Base-by-base conservation (phyloP, 2,113 vertebrate genomes). In the crab-eating macaque (Macaca fascicularis) region DNA sequence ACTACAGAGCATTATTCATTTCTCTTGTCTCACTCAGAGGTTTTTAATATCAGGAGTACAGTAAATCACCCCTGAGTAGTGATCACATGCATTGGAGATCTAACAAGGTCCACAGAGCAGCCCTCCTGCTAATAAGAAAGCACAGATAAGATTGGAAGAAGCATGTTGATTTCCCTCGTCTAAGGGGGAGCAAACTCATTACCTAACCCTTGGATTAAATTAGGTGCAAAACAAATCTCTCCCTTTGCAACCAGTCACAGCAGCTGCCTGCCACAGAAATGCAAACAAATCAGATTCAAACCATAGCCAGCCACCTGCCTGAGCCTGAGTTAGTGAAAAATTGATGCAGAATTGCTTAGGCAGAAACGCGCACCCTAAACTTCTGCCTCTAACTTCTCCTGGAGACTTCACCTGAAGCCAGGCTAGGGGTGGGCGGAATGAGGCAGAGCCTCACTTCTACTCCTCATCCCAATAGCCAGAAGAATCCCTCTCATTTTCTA, bases 161-260 rank as follows among this genome's bases (percentile, higher is more conserved):
- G 86, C 4, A 0, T 57, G 93, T 43, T 86, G 69, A 69, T 75
- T 93, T 78, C 57, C 69, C 13, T 79, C 1, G 1, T 86, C 72
- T 70, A 74, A 91, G 59, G 59, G 90, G 40, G 57, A 97, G 90
- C 93, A 84, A 92, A 70, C 97, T 93, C 95, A 96, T 97, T 96
- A 97, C 76, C 97, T 93, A 96, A 96, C 87, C 48, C 92, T 90
- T 83, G 83, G 86, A 96, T 98, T 97, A 96, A 96, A 96, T 97
- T 94, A 97, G 52, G 90, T 89, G 94, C 95, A 70, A 95, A 97
- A 96, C 94, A 92, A 95, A 96, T 90, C 78, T 89, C 92, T 97
- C 89, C 85, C 78, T 89, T 92, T 94, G 90, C 92, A 90, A n/a
- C 52, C 92, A 85, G 76, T 52, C 48, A 23, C 92, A 48, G 85